These are phyloP conservation scores for Microctonus aethiopoides DNA, from an alignment of 2,888 invertebrate genomes.

Conservation along the genomic window DNA sequence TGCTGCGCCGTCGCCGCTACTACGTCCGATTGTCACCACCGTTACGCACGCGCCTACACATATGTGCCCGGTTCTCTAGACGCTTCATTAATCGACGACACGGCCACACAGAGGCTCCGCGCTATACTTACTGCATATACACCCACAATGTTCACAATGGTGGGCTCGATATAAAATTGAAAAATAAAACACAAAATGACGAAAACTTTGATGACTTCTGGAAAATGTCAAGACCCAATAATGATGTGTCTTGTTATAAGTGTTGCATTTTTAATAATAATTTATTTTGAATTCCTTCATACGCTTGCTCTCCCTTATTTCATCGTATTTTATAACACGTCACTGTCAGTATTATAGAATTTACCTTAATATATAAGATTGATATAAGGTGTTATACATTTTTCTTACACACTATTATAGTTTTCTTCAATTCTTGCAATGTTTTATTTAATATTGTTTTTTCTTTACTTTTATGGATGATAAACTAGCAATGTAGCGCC, in stretches of 20 bases:
- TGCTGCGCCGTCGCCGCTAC: constrained; percentile 29
- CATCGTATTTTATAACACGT: too few species aligned
- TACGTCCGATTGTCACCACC: neutral
- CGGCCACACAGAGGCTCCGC: constrained; percentile 19
- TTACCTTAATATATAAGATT: too few species aligned
- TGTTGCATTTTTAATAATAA: too few species aligned
- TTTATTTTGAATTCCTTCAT: too few species aligned
- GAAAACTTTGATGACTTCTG: constrained; percentile 39
- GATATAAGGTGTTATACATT: neutral
- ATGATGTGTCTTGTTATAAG: constrained; percentile 30
- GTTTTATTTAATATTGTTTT: too few species aligned
- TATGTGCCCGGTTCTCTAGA: constrained; percentile 10
- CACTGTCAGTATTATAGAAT: neutral
- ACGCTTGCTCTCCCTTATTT: too few species aligned
- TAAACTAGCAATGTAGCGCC: neutral
- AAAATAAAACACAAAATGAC: constrained; percentile 32
- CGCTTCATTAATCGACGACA: constrained; percentile 23
- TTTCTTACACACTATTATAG: neutral
- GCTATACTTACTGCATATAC: constrained; percentile 28
- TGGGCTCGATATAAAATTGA: neutral
- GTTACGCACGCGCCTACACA: constrained; percentile 33
- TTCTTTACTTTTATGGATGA: neutral
- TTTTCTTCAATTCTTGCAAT: neutral
- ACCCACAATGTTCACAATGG: constrained; percentile 31
- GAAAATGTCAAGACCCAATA: constrained; percentile 43